A percentile compares a stretch with the other conserved stretches of the same genome.
Conservation (phyloP, 1,140 invertebrate species). For the Globodera rostochiensis region DNA sequence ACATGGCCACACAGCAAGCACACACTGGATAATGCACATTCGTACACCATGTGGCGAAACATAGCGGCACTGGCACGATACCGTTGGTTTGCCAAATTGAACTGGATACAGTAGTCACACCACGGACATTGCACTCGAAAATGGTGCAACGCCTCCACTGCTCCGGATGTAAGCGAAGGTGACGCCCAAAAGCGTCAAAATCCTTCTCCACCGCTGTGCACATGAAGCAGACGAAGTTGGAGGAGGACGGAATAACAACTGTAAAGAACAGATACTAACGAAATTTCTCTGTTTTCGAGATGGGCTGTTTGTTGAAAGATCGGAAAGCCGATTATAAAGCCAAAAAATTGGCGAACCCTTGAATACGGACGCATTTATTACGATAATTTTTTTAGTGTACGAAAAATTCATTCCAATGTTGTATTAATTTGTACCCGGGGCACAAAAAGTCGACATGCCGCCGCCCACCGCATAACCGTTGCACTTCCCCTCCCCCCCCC, state of each 20-base stretch:
- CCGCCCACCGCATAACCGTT: too few species aligned
- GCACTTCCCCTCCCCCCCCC: too few species aligned
- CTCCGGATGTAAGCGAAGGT: neutral
- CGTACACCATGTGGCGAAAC: slow-evolving; percentile 6
- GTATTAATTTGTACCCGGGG: too few species aligned
- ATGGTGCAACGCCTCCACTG: neutral
- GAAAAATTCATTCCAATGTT: neutral
- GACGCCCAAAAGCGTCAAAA: neutral
- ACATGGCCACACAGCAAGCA: neutral
- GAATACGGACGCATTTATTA: neutral
- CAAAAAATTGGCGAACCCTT: too few species aligned
- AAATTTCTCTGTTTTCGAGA: too few species aligned
- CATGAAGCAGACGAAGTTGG: slow-evolving; percentile 1
- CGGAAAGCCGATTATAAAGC: too few species aligned
- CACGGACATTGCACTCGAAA: neutral
- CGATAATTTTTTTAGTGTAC: neutral
- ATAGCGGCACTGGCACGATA: neutral
- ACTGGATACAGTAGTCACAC: neutral
- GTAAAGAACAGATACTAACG: neutral
- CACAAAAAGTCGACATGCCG: too few species aligned
- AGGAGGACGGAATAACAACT: neutral
- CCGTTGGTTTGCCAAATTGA: neutral
- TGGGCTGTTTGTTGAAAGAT: too few species aligned
- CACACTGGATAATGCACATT: neutral
- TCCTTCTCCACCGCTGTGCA: neutral